Conservation (phyloP, 23 tunicate species). For the Halocynthia roretzi region DNA sequence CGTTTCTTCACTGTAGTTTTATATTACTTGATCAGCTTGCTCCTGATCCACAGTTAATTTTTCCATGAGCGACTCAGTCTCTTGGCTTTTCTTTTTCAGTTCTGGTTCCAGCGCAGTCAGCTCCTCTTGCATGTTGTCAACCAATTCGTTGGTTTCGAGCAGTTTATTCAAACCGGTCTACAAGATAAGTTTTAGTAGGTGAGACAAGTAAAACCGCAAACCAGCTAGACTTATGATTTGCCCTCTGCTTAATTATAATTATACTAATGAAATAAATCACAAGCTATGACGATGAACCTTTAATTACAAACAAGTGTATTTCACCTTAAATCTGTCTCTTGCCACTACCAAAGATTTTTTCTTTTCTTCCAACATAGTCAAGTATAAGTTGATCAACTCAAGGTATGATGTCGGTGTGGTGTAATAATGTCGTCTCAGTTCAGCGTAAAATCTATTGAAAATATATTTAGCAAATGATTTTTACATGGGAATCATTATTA, state of each 20-base stretch:
- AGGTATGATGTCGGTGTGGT: conserved; percentile 96
- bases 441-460: conserved; percentile 65
- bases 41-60: conserved; percentile 80
- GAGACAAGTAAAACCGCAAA: background rate
- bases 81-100: conserved; percentile 75
- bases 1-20: background rate
- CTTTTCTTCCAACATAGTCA: conserved; percentile 82
- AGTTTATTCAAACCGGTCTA: conserved; percentile 88
- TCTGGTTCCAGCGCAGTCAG: conserved; percentile 93
- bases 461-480: background rate
- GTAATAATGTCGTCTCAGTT: conserved; percentile 85
- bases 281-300: too few relatives aligned
- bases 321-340: conserved; percentile 87
- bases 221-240: background rate
- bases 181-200: background rate
- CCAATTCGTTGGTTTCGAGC: conserved; percentile 82
- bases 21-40: conserved; percentile 79
- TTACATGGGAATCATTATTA: background rate
- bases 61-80: conserved; percentile 93
- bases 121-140: conserved; percentile 90
- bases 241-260: background rate
- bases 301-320: background rate
- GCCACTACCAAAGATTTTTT: conserved; percentile 64
- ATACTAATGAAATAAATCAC: background rate
- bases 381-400: conserved; percentile 88